Conservation (phyloP, 2,113 vertebrate species). For the Silurus meridionalis region DNA sequence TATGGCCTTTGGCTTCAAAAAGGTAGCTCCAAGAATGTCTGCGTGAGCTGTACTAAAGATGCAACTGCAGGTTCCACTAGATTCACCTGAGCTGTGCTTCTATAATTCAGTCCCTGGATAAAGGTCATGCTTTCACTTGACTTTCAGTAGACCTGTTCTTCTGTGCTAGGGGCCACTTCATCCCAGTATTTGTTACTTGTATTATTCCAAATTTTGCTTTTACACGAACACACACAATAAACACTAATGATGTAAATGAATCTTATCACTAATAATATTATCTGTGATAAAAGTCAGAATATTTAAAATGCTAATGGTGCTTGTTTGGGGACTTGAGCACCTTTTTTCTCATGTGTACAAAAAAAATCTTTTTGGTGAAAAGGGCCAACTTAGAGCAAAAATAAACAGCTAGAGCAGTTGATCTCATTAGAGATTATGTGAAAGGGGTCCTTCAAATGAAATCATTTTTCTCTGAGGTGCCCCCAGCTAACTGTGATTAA, state of each 20-base stretch:
- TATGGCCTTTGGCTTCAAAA: constrained; percentile 67
- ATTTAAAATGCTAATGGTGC: constrained; percentile 12
- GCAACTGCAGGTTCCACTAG: constrained; percentile 33
- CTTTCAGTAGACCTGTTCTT: constrained; percentile 24
- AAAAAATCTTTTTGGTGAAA: constrained; percentile 49
- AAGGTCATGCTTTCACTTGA: constrained; percentile 48
- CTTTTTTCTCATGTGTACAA: constrained; percentile 25
- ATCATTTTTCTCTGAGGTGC: constrained; percentile 64
- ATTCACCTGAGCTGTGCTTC: constrained; percentile 12
- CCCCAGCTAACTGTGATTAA: constrained; percentile 67
- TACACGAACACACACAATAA: constrained; percentile 1
- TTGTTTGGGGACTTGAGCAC: constrained; percentile 30
- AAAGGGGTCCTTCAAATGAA: constrained; percentile 64
- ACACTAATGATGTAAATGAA: constrained; percentile 8
- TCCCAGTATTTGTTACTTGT: constrained; percentile 4
- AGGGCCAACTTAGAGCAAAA: constrained; percentile 55
- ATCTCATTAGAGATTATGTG: constrained; percentile 65
- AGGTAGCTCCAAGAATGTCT: constrained; percentile 53
- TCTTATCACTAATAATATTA: constrained; percentile 4
- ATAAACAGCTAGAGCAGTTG: constrained; percentile 52
- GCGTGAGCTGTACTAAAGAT: constrained; percentile 21
- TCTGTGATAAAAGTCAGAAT: not conserved
- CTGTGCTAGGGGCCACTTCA: not conserved
- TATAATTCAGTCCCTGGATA: constrained; percentile 29
- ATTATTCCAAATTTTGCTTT: constrained; percentile 27